Percentiles rank a stretch among this genome's conserved stretches.
Evolutionary conservation across 2,113 vertebrate species (phyloP).

Genomic region (Psophia crepitans): DNA sequence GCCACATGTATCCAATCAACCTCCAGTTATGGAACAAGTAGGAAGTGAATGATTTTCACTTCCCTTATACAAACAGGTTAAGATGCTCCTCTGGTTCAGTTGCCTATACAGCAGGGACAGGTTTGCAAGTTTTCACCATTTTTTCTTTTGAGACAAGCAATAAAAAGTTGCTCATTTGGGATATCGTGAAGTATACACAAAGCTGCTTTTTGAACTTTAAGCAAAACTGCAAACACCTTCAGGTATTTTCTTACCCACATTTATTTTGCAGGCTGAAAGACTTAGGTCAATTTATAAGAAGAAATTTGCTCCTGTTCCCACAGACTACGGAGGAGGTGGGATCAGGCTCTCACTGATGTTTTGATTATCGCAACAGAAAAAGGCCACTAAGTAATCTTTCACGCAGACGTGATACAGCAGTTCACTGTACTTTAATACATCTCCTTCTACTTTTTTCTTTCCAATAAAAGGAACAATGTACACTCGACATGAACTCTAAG

Average conservation of each 20-base stretch:
- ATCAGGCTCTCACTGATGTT: neutral
- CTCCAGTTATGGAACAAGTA: neutral
- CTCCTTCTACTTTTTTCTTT: constrained; percentile 1
- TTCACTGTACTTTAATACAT: constrained; percentile 9
- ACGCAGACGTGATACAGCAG: neutral
- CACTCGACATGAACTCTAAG: neutral
- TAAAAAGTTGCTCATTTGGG: neutral
- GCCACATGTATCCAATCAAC: neutral
- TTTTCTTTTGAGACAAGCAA: neutral
- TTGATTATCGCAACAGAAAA: constrained; percentile 16
- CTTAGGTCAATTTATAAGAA: neutral
- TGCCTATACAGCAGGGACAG: neutral
- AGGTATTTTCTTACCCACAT: neutral
- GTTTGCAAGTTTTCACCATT: neutral
- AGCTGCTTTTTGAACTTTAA: neutral
- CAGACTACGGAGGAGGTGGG: neutral
- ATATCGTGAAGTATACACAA: neutral
- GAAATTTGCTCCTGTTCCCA: neutral
- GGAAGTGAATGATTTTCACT: neutral
- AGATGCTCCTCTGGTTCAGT: neutral
- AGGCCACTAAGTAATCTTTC: neutral
- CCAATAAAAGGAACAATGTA: constrained; percentile 33
- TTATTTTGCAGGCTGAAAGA: neutral
- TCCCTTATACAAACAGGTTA: neutral
- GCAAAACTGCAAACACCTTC: neutral